Percentiles rank a stretch among this genome's conserved stretches.
Conservation (phyloP, 2,888 invertebrate genomes). For the Drosophila nigritarsus region DNA sequence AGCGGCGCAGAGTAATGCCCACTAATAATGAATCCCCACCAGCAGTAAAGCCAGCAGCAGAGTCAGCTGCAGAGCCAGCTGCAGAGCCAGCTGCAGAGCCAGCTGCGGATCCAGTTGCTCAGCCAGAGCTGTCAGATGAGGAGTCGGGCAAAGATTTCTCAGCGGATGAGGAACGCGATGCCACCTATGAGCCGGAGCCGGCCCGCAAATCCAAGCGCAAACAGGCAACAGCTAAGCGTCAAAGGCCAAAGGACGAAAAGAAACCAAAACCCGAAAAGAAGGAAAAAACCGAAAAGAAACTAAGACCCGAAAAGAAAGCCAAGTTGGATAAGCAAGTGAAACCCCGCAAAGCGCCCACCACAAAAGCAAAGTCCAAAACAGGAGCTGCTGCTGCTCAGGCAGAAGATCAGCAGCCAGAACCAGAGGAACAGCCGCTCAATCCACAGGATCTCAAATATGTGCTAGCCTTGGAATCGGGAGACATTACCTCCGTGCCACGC, state of each 20-base stretch:
- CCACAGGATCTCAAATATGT: conserved; percentile 77
- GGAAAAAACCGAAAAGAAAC: conserved; percentile 31
- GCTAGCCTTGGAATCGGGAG: conserved; percentile 78
- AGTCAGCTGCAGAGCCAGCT: not conserved
- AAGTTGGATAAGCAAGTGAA: conserved; percentile 32
- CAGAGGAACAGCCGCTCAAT: conserved; percentile 67
- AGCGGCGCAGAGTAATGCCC: conserved; percentile 85
- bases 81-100: not conserved
- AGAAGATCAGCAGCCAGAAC: conserved; percentile 39
- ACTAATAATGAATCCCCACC: conserved; percentile 21
- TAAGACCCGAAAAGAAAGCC: conserved; percentile 26
- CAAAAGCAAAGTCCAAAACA: conserved; percentile 6
- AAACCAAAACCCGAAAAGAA: conserved; percentile 32
- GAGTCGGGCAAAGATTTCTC: conserved; percentile 48
- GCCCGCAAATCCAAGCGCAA: conserved; percentile 59
- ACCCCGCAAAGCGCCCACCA: conserved; percentile 11
- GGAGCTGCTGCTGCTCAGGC: conserved; percentile 1
- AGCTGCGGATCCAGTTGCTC: not conserved
- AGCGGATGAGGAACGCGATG: conserved; percentile 52
- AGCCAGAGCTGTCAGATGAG: not conserved
- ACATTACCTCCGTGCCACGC: conserved; percentile 80
- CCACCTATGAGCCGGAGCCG: conserved; percentile 40
- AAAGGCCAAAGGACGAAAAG: conserved; percentile 31
- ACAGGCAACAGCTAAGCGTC: conserved; percentile 58
- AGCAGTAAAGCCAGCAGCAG: not conserved